Conservation (phyloP, 2,797 vertebrate species). For the Carduelis carduelis region DNA sequence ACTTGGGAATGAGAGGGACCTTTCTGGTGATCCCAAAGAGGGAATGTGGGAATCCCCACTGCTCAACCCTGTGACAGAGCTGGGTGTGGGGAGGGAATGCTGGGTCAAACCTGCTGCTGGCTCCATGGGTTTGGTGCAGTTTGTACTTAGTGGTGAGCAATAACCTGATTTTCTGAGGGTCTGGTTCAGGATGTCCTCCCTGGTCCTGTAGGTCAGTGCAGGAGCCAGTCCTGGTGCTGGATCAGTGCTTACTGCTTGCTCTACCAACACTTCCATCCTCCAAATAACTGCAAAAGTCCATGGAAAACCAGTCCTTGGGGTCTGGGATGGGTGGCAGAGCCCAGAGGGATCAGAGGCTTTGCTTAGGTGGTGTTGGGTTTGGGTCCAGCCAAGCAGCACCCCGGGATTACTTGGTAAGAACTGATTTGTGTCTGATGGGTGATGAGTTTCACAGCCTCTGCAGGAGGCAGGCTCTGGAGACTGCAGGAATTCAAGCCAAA, state of each 20-base stretch:
- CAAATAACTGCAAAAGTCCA: not conserved
- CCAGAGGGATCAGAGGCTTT: accelerated
- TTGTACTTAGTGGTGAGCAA: not conserved
- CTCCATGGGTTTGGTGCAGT: accelerated
- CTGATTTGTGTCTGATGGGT: accelerated
- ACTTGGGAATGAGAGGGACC: not conserved
- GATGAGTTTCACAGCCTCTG: not conserved
- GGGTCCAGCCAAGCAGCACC: not conserved
- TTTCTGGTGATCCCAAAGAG: not conserved
- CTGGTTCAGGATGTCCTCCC: not conserved
- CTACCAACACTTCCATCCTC: accelerated
- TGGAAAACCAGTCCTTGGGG: not conserved
- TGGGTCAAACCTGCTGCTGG: not conserved
- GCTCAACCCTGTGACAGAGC: not conserved
- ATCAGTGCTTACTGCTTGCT: accelerated
- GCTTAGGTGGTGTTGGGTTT: accelerated
- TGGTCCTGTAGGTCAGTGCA: not conserved
- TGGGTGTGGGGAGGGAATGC: not conserved
- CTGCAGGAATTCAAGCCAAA: not conserved
- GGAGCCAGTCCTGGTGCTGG: not conserved
- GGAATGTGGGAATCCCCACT: accelerated
- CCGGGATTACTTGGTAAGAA: accelerated
- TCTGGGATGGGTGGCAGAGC: not conserved
- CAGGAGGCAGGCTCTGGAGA: accelerated
- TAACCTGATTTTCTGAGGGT: accelerated